A percentile compares a stretch with the other conserved stretches of the same genome.
These are phyloP conservation scores for Hippocampus zosterae DNA, from an alignment of 2,113 vertebrate genomes.

Conservation along the genomic window DNA sequence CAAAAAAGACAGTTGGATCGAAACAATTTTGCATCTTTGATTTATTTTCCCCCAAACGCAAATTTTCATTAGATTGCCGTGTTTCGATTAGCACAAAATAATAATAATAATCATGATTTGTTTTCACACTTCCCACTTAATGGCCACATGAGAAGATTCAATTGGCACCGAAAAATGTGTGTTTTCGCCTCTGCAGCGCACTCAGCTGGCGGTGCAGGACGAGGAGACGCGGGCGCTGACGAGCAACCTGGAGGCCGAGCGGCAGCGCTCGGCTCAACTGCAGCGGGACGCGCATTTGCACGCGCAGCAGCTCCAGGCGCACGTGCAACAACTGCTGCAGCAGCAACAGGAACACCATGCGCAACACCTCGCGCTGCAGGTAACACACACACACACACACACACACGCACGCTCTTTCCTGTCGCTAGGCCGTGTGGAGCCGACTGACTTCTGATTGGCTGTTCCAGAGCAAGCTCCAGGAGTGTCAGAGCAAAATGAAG, in stretches of 20 bases:
- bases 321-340: constrained; percentile 42
- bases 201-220: constrained; percentile 85
- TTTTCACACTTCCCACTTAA: too few relatives aligned
- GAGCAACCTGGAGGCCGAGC: constrained; percentile 86
- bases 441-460: constrained; percentile 16
- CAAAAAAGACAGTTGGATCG: too few relatives aligned
- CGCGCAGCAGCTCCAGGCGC: constrained; percentile 22
- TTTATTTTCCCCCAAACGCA: too few relatives aligned
- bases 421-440: neutral
- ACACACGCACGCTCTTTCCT: neutral
- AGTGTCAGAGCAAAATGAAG: constrained; percentile 76
- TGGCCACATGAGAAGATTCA: too few relatives aligned
- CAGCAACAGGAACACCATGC: constrained; percentile 73
- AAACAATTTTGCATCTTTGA: too few relatives aligned
- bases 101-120: too few relatives aligned
- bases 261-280: constrained; percentile 71
- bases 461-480: constrained; percentile 83
- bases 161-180: too few relatives aligned
- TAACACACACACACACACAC: constrained; percentile 9
- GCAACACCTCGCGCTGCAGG: constrained; percentile 64
- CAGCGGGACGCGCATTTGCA: constrained; percentile 74
- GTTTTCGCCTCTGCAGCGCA: constrained; percentile 70
- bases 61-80: too few relatives aligned
- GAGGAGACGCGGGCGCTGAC: constrained; percentile 81
- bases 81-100: too few relatives aligned